A percentile compares a stretch with the other conserved stretches of the same genome.
These are phyloP conservation scores for Amblyraja radiata DNA, from an alignment of 2,797 vertebrate species.

Conservation along the genomic window DNA sequence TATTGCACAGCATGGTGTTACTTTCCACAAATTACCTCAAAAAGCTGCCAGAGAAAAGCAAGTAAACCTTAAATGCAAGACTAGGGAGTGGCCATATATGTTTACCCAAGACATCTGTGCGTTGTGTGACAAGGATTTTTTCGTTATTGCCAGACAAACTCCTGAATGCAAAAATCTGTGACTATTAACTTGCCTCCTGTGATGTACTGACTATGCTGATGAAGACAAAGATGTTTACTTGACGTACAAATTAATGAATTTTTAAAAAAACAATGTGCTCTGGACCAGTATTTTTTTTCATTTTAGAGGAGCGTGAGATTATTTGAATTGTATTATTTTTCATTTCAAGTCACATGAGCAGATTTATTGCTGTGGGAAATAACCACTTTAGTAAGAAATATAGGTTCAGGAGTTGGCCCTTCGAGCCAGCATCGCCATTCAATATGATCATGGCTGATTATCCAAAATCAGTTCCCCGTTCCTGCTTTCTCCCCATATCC, in stretches of 20 bases:
- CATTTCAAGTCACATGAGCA: background rate
- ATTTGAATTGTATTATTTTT: background rate
- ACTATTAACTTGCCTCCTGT: background rate
- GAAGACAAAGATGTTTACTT: background rate
- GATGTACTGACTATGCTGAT: background rate
- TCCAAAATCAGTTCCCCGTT: no score
- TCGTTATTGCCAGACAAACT: background rate
- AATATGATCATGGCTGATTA: no score
- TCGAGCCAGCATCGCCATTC: no score
- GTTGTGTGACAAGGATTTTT: constrained; percentile 2
- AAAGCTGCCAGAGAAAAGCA: constrained; percentile 15
- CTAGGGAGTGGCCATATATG: background rate
- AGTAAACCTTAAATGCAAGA: background rate
- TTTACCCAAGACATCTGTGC: constrained; percentile 27
- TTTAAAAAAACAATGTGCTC: background rate
- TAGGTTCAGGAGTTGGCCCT: no score
- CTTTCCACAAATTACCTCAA: constrained; percentile 68
- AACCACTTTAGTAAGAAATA: background rate
- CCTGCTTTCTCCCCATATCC: no score
- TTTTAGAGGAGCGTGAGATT: background rate
- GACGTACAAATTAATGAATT: background rate
- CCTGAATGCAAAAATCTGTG: background rate
- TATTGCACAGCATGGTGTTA: constrained; percentile 78
- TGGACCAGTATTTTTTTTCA: constrained; percentile 7
- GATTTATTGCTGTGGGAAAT: background rate